Evolutionary conservation across 2,888 invertebrate genomes (phyloP).

Genomic region (Coecobrya sp.): DNA sequence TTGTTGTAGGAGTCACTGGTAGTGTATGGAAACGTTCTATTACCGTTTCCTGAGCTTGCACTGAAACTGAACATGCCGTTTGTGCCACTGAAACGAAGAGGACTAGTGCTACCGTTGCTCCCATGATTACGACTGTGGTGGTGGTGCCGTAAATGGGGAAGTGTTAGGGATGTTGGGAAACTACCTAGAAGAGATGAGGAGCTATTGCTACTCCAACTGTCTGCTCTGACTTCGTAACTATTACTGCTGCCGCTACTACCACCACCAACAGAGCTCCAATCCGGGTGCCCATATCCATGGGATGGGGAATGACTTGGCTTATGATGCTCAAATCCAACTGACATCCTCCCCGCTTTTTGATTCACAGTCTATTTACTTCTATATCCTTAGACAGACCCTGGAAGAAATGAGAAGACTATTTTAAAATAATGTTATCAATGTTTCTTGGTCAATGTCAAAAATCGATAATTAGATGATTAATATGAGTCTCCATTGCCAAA

Average conservation of each 20-base stretch:
- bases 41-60: constrained; percentile 59
- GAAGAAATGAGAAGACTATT: not conserved
- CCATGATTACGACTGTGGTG: constrained; percentile 80
- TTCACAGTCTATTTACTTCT: constrained; percentile 69
- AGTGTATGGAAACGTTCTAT: constrained; percentile 36
- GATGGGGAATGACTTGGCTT: constrained; percentile 35
- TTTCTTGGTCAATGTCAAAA: constrained; percentile 62
- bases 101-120: constrained; percentile 70
- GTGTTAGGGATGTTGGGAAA: constrained; percentile 62
- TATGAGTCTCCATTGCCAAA: constrained; percentile 40
- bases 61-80: constrained; percentile 55
- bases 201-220: constrained; percentile 46
- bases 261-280: constrained; percentile 46
- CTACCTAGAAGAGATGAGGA: constrained; percentile 26
- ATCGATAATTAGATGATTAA: constrained; percentile 62
- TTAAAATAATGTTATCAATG: constrained; percentile 36
- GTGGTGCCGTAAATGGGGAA: constrained; percentile 83
- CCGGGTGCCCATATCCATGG: constrained; percentile 27
- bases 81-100: constrained; percentile 43
- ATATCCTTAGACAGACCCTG: constrained; percentile 19
- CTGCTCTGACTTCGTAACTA: constrained; percentile 56
- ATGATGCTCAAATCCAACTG: constrained; percentile 73
- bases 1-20: constrained; percentile 35
- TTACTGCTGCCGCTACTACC: constrained; percentile 33
- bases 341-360: constrained; percentile 59